Base-by-base conservation (phyloP, 2,888 invertebrate genomes). In the Bhutanitis thaidina region DNA sequence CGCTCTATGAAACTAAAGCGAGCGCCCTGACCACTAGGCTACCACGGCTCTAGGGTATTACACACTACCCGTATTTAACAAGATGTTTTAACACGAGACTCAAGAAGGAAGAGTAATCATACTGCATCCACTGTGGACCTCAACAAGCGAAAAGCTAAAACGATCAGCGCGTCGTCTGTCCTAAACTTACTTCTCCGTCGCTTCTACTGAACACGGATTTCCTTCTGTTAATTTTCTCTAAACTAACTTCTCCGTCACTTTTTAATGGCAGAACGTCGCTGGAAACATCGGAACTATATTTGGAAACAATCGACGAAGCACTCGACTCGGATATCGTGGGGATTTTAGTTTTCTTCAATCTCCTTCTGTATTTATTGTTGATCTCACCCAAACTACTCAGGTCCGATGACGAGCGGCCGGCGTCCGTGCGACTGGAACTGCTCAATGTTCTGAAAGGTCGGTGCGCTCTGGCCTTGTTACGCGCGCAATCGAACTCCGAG, bases 371-470 rank as follows among this genome's bases (percentile, higher is more conserved):
- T 52, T 64, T 71, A 13, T 67, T 58, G 53, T 67, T 81, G 1
- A 88, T 65, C 69, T 89, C 86, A 14, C 89, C 89, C 57, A 87
- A 70, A 60, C 89, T 89, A 57, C 85, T 86, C n/a, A 88, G 65
- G 54, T 87, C 88, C 32, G 88, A 83, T 1, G 86, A 85, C 3
- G 77, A 77, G 54, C 74, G 74, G 40, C 80, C 80, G n/a, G 70
- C 80, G 38, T 86, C 86, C 14, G 71, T 54, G 0, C 87, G 86
- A 64, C 80, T 86, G 0, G 85, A 78, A 60, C 82, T 84, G 47
- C 62, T 74, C 38, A 50, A 44, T 38, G 57, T 60, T 58, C 32
- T 38, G 7, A 32, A 1, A 8, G 15, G n/a, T 35, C 16, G 29
- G 14, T 14, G 25, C 12, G n/a, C 16, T 12, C 1, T 16, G 10